phyloP scores from a whole-genome alignment of 2,113 vertebrate genomes.

The Arvicanthis niloticus region DNA sequence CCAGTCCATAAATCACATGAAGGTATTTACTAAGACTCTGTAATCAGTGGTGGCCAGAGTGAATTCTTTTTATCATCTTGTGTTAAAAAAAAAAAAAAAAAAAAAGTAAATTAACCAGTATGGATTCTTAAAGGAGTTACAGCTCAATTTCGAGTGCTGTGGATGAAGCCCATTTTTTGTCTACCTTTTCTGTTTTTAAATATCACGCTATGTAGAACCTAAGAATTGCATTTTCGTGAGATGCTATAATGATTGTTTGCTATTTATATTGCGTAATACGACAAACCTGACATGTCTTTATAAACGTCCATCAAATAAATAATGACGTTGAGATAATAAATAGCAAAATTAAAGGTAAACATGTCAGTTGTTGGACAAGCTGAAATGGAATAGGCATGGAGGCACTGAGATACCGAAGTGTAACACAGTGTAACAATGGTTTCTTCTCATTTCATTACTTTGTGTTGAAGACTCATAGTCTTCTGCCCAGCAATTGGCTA shows the following conservation, averaged over 20 bases:
- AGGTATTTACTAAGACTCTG: not conserved
- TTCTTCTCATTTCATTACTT: slow-evolving; percentile 44
- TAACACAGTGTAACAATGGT: not conserved
- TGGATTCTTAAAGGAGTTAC: slow-evolving; percentile 38
- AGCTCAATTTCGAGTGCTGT: not conserved
- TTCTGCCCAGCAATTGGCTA: not conserved
- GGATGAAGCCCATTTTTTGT: not conserved
- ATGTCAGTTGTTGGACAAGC: not conserved
- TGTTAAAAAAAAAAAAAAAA: not conserved
- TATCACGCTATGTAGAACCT: not conserved
- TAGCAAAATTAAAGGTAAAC: slow-evolving; percentile 21
- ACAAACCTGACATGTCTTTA: not conserved
- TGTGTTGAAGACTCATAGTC: not conserved
- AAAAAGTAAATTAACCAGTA: slow-evolving; percentile 16
- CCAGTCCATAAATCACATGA: not conserved
- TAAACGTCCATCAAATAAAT: not conserved
- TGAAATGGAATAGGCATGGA: slow-evolving; percentile 24
- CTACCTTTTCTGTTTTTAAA: not conserved
- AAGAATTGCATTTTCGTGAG: slow-evolving; percentile 17
- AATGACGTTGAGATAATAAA: slow-evolving; percentile 16
- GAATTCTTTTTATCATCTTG: not conserved
- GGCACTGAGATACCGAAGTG: slow-evolving; percentile 15
- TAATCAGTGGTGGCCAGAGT: not conserved
- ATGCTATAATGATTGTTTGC: not conserved
- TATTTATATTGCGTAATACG: not conserved